phyloP scores from a whole-genome alignment of 1,140 invertebrate genomes.

The Solenopsis fugax region DNA sequence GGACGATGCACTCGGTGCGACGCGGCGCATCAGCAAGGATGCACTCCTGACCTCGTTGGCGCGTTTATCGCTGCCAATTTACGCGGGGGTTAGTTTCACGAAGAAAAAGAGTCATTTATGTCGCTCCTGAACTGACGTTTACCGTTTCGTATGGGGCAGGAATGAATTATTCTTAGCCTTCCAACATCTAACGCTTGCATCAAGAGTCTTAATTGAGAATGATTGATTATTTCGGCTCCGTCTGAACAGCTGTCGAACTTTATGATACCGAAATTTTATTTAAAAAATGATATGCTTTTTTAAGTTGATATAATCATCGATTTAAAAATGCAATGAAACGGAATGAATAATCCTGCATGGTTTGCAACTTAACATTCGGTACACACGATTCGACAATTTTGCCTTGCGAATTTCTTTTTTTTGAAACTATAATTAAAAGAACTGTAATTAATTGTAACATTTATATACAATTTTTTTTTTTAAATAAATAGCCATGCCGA shows the following conservation, averaged over 20 bases:
- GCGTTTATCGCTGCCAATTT: constrained; percentile 56
- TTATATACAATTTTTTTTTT: no score
- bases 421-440: no score
- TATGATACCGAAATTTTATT: no score
- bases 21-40: constrained; percentile 24
- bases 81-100: constrained; percentile 10
- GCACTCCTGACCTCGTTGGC: constrained; percentile 50
- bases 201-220: not conserved
- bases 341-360: not conserved
- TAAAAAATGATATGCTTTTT: not conserved
- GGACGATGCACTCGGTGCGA: constrained; percentile 43
- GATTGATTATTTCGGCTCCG: not conserved
- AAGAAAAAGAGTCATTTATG: not conserved
- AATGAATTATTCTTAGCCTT: not conserved
- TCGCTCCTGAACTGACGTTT: not conserved
- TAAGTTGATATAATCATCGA: not conserved
- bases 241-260: no score
- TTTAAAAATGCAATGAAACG: not conserved
- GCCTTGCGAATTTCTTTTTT: no score
- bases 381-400: no score
- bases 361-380: no score
- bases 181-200: not conserved
- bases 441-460: no score
- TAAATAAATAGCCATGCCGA: no score
- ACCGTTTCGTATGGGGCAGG: not conserved